phyloP scores from a whole-genome alignment of 2,888 invertebrate genomes.

The Xestoiulus laeticollis region DNA sequence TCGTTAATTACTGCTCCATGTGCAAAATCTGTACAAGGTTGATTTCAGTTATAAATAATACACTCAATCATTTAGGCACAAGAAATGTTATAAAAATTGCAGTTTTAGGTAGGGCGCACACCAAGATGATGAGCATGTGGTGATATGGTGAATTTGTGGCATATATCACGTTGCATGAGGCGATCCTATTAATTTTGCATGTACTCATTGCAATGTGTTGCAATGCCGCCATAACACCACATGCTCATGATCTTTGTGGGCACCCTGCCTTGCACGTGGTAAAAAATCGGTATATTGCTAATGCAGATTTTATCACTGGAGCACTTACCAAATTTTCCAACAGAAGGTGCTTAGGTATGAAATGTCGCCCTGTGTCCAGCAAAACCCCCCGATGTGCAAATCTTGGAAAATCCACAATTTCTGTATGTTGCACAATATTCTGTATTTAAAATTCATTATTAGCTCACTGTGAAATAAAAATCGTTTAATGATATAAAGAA shows the following conservation, averaged over 20 bases:
- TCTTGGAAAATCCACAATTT: slow-evolving; percentile 79
- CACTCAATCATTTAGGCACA: not conserved
- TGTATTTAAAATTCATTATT: slow-evolving; percentile 61
- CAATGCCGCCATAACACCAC: no score
- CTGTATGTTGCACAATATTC: slow-evolving; percentile 73
- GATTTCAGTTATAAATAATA: not conserved
- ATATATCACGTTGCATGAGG: no score
- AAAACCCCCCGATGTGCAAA: slow-evolving; percentile 84
- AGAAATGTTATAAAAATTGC: not conserved
- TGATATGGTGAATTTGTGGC: no score
- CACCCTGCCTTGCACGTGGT: not conserved
- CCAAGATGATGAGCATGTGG: no score
- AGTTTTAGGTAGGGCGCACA: no score
- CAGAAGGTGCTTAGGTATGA: slow-evolving; percentile 75
- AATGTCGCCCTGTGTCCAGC: slow-evolving; percentile 89
- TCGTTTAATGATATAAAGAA: not conserved
- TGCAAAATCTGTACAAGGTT: not conserved
- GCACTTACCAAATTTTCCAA: slow-evolving; percentile 60
- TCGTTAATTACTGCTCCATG: not conserved
- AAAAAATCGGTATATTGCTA: not conserved
- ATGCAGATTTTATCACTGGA: not conserved
- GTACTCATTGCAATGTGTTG: no score
- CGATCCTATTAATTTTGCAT: no score
- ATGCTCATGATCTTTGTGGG: no score
- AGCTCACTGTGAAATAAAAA: not conserved